A percentile compares a stretch with the other conserved stretches of the same genome.
phyloP scores from a whole-genome alignment of 2,797 vertebrate genomes.

The Moxostoma hubbsi region DNA sequence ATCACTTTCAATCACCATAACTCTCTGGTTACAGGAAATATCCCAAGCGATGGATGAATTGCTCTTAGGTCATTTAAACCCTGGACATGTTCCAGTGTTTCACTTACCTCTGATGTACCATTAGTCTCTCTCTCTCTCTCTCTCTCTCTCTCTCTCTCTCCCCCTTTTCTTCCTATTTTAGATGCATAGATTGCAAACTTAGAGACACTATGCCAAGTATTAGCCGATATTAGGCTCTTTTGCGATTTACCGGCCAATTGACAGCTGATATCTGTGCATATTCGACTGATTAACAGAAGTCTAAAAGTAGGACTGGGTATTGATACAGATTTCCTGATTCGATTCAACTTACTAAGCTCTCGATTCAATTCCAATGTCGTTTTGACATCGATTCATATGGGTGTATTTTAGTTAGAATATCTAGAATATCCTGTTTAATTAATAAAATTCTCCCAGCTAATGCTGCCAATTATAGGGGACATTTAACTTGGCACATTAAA shows the following conservation, averaged over 20 bases:
- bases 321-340: no score
- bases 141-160: slow-evolving; percentile 16
- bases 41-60: slow-evolving; percentile 80
- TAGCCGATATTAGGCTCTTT: background rate
- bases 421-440: no score
- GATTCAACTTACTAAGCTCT: no score
- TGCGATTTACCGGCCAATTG: background rate
- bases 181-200: slow-evolving; percentile 11
- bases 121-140: slow-evolving; percentile 59
- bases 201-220: background rate
- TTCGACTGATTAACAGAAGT: no score
- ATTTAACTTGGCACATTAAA: no score
- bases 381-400: no score
- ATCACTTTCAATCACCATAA: slow-evolving; percentile 65
- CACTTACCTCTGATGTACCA: slow-evolving; percentile 57
- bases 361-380: no score
- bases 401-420: no score
- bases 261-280: no score
- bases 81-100: slow-evolving; percentile 62
- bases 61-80: slow-evolving; percentile 79
- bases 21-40: slow-evolving; percentile 73
- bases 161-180: slow-evolving; percentile 1
- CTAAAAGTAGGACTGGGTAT: no score
- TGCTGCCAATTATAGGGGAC: no score
- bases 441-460: no score